Conservation (phyloP, 2,888 invertebrate genomes). For the Sarcophaga subvicina region DNA sequence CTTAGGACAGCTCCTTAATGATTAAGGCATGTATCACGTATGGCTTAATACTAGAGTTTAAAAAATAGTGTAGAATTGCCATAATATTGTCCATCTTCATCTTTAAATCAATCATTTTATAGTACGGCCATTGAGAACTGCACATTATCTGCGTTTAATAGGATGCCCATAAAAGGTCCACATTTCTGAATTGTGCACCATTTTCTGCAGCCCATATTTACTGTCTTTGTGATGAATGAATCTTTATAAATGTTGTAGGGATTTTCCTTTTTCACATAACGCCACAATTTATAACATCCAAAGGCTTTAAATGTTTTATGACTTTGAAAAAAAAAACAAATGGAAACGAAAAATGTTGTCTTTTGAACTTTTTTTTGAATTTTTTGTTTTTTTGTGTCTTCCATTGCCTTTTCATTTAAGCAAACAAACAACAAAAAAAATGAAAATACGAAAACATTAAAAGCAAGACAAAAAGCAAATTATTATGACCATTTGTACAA, state of each 20-base stretch:
- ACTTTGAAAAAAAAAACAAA: slow-evolving; percentile 27
- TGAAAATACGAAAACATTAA: slow-evolving; percentile 12
- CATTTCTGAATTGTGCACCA: too few species aligned
- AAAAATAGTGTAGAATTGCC: too few species aligned
- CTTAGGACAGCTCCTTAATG: too few species aligned
- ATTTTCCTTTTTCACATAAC: background rate
- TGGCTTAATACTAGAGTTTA: too few species aligned
- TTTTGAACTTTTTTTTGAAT: background rate
- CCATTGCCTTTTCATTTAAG: background rate
- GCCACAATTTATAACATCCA: slow-evolving; percentile 42
- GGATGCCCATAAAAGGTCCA: too few species aligned
- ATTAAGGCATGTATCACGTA: too few species aligned
- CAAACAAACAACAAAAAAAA: background rate
- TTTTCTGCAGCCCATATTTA: too few species aligned
- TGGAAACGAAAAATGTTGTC: background rate
- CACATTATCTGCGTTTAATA: too few species aligned
- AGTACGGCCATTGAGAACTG: too few species aligned
- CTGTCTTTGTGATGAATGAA: too few species aligned
- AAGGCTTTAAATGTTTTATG: slow-evolving; percentile 59
- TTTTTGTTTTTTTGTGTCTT: background rate
- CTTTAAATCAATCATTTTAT: too few species aligned
- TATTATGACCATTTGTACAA: slow-evolving; percentile 35
- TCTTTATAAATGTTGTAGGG: background rate
- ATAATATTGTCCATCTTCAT: too few species aligned
- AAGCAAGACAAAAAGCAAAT: slow-evolving; percentile 19